Evolutionary conservation across 2,888 invertebrate species (phyloP), one percentile per base, ranked within the genome.

Genomic region (Dioctria linearis): DNA sequence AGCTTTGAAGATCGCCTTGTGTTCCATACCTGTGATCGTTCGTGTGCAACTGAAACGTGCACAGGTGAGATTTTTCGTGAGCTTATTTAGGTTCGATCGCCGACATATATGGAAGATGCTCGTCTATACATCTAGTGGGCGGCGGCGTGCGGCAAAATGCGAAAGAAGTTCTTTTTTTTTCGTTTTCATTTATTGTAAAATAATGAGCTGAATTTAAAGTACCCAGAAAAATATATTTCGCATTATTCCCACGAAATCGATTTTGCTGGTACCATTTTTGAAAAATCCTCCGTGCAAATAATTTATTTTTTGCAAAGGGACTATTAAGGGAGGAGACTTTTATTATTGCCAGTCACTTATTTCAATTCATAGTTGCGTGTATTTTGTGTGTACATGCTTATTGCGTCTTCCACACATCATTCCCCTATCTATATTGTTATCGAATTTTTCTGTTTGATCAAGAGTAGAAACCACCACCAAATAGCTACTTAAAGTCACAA

Each of bases 31-130:
- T 57, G 75, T 42, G 61, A 65, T 75, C 49, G 63, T 76, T 63
- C 78, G 65, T 65, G 65, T 78, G 73, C 73, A 73, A 73, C 73
- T 59, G 73, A 49, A 13, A 73, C 73, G 73, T 73, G 73, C 73
- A 57, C 73, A 73, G 57, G 57, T 73, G 57, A 59, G 59, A 37
- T 61, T 51, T 37, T 57, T 73, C 40, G 57, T 9, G 49, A 11
- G 51, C 49, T 40, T 40, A 40, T 13, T 54, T 11, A 51, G 4
- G 4, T 4, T 5, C 40, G 25, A 40, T 1, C n/a, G 25, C 46
- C 6, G 25, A 25, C 25, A 25, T 25, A 25, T 25, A 9, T 67
- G 9, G 11, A 13, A 0, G 13, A 13, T 25, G 43, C 25, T 43
- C 67, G 6, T 0, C 4, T 43, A 9, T 67, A 25, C 25, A 25